Evolutionary conservation across 2,888 invertebrate genomes (phyloP).

Genomic region (Tipula lateralis): DNA sequence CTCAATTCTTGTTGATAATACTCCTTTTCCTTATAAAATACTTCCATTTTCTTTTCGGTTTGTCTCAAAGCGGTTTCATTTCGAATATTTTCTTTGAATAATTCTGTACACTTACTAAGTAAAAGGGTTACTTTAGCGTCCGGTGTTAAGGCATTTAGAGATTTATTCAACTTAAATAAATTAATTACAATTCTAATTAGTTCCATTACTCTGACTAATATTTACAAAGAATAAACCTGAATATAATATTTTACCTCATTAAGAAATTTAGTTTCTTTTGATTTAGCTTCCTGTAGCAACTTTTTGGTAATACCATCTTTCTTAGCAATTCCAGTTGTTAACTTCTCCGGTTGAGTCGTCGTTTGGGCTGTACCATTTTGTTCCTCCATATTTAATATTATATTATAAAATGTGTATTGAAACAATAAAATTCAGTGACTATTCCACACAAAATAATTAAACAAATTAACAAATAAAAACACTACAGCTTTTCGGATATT

Average conservation of each 20-base stretch:
- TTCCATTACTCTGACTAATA: too few species aligned
- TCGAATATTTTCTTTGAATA: conserved; percentile 64
- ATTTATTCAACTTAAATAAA: conserved; percentile 57
- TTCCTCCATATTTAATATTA: not conserved
- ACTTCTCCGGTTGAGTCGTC: not conserved
- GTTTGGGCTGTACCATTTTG: not conserved
- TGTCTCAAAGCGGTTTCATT: conserved; percentile 57
- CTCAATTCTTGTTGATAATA: conserved; percentile 76
- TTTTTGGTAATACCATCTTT: conserved; percentile 34
- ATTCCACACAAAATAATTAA: not conserved
- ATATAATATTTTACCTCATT: conserved; percentile 44
- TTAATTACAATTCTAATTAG: not conserved
- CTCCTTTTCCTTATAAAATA: conserved; percentile 71
- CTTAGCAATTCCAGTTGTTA: not conserved
- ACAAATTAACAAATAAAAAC: not conserved
- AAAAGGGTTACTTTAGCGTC: conserved; percentile 67
- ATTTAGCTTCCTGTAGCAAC: conserved; percentile 50
- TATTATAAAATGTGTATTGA: too few species aligned
- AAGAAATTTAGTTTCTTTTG: conserved; percentile 47
- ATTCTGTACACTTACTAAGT: conserved; percentile 70
- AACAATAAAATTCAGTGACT: not conserved
- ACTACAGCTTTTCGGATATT: not conserved
- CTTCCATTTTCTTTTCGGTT: conserved; percentile 56
- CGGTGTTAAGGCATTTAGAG: conserved; percentile 53
- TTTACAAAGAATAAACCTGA: not conserved